Evolutionary conservation across 1,140 invertebrate species (phyloP).

Genomic region (Drosophila virilis): DNA sequence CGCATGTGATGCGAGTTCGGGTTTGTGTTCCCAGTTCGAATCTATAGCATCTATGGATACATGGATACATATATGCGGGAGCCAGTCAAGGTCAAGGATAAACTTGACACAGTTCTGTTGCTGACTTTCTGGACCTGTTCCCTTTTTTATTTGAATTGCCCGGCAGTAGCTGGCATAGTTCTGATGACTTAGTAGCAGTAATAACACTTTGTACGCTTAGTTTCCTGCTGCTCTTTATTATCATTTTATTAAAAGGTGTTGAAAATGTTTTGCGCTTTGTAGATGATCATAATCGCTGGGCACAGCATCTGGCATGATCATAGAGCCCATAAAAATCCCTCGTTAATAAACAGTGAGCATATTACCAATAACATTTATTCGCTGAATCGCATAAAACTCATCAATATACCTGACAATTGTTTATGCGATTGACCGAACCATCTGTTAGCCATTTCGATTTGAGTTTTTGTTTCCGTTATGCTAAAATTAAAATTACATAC

Average conservation of each 20-base stretch:
- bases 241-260: constrained; percentile 33
- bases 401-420: constrained; percentile 27
- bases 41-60: background rate
- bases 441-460: constrained; percentile 1
- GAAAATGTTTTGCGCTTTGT: constrained; percentile 45
- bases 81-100: constrained; percentile 49
- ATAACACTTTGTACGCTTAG: constrained; percentile 29
- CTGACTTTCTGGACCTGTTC: background rate
- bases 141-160: background rate
- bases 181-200: constrained; percentile 50
- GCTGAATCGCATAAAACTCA: constrained; percentile 1
- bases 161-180: constrained; percentile 18
- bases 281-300: constrained; percentile 12
- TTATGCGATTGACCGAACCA: constrained; percentile 14
- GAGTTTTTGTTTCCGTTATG: background rate
- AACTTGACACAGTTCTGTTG: background rate
- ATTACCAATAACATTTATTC: constrained; percentile 7
- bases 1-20: background rate
- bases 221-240: constrained; percentile 10
- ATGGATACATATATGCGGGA: background rate
- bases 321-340: constrained; percentile 20
- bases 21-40: constrained; percentile 4
- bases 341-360: constrained; percentile 10
- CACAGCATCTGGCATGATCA: constrained; percentile 20
- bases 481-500: background rate